These are phyloP conservation scores for Blastobasis adustella DNA, from an alignment of 2,888 invertebrate genomes.

Conservation along the genomic window DNA sequence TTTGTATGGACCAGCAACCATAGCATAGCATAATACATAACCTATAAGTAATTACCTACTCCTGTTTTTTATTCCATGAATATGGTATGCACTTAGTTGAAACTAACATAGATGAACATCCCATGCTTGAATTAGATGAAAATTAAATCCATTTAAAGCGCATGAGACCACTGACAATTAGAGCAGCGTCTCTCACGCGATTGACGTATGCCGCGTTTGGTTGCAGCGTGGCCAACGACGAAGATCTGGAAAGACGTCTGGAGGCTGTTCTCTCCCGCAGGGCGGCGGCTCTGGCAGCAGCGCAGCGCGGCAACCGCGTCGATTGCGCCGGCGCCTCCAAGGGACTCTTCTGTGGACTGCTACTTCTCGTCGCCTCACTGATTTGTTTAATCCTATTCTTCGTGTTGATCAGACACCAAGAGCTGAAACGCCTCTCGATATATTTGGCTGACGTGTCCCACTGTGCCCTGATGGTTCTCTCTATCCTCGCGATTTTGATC, in stretches of 20 bases:
- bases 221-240: conserved; percentile 79
- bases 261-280: conserved; percentile 91
- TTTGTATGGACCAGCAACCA: background rate
- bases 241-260: conserved; percentile 90
- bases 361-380: conserved; percentile 90
- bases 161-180: conserved; percentile 1
- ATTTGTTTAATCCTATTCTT: conserved; percentile 97
- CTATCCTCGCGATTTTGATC: conserved; percentile 91
- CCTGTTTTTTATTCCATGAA: too few relatives aligned
- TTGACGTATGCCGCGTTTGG: conserved; percentile 60
- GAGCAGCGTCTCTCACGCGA: conserved; percentile 21
- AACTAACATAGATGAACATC: too few relatives aligned
- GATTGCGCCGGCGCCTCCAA: conserved; percentile 97
- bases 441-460: conserved; percentile 94
- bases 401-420: conserved; percentile 91
- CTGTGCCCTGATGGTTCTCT: conserved; percentile 89
- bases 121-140: too few relatives aligned
- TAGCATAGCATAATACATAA: background rate
- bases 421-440: conserved; percentile 88
- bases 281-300: conserved; percentile 90
- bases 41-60: background rate
- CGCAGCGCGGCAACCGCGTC: conserved; percentile 86
- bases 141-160: background rate
- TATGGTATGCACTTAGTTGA: too few relatives aligned
- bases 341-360: conserved; percentile 92